Percentiles rank a stretch among this genome's conserved stretches.
Evolutionary conservation across 2,113 vertebrate species (phyloP).

Genomic region (Pionites leucogaster): DNA sequence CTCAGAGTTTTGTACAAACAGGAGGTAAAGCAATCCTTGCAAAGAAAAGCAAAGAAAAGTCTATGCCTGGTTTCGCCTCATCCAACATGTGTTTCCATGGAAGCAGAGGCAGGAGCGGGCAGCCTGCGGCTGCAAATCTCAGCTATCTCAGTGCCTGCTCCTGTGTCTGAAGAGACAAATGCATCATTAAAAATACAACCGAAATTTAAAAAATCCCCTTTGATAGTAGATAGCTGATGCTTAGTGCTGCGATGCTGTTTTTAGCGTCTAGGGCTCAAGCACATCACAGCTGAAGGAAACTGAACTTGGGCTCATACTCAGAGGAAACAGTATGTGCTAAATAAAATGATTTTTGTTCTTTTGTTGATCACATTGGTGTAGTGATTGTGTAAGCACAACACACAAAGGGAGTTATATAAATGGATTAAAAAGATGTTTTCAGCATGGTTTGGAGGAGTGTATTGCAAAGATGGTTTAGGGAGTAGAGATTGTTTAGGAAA

Average conservation of each 20-base stretch:
- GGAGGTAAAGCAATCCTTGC: not conserved
- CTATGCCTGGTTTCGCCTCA: not conserved
- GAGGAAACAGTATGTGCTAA: not conserved
- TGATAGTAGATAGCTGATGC: not conserved
- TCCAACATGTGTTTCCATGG: constrained; percentile 61
- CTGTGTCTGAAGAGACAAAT: not conserved
- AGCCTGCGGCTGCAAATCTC: constrained; percentile 49
- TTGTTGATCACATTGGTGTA: constrained; percentile 1
- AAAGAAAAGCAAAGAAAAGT: constrained; percentile 7
- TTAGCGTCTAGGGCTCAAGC: not conserved
- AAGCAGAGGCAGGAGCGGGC: constrained; percentile 39
- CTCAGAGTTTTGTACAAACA: not conserved
- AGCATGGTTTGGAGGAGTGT: not conserved
- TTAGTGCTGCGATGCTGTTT: not conserved
- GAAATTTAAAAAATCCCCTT: not conserved
- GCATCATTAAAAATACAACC: constrained; percentile 44
- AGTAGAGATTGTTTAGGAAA: not conserved
- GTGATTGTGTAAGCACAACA: not conserved
- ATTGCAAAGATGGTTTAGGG: not conserved
- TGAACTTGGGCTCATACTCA: not conserved
- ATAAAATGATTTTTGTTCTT: constrained; percentile 43
- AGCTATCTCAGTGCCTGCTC: constrained; percentile 3
- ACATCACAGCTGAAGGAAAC: not conserved
- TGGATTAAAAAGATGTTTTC: constrained; percentile 8
- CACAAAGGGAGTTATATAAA: constrained; percentile 39